Conservation (phyloP, 1,140 invertebrate genomes). For the Drosophila arawakana region DNA sequence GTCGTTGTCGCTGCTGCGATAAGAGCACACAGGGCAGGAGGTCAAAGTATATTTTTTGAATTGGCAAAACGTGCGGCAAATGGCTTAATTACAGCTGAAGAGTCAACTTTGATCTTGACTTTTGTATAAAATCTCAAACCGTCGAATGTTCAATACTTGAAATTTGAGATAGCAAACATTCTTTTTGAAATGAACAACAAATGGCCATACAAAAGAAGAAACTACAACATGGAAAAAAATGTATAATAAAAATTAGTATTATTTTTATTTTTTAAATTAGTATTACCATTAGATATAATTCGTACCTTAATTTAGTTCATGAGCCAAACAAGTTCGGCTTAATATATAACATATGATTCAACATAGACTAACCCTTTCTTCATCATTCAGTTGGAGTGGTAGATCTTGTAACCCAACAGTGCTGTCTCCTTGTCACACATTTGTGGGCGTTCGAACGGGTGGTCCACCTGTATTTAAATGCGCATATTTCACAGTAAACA, state of each 20-base stretch:
- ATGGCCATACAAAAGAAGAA: neutral
- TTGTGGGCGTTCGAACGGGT: conserved; percentile 7
- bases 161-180: conserved; percentile 5
- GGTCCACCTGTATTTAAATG: conserved; percentile 68
- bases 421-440: neutral
- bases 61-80: conserved; percentile 78
- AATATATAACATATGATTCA: no score
- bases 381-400: neutral
- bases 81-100: conserved; percentile 73
- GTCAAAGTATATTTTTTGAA: conserved; percentile 64
- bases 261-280: no score
- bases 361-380: neutral
- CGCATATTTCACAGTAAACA: conserved; percentile 83
- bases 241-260: no score
- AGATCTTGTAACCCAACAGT: conserved; percentile 2
- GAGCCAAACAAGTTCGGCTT: no score
- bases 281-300: no score
- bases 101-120: conserved; percentile 68
- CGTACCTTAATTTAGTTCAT: no score
- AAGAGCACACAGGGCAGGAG: conserved; percentile 40
- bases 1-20: conserved; percentile 50
- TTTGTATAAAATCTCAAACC: conserved; percentile 29
- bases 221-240: neutral
- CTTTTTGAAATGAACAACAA: conserved; percentile 30
- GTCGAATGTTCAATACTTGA: neutral